phyloP scores from a whole-genome alignment of 2,888 invertebrate species.

The Tinea semifulvella region DNA sequence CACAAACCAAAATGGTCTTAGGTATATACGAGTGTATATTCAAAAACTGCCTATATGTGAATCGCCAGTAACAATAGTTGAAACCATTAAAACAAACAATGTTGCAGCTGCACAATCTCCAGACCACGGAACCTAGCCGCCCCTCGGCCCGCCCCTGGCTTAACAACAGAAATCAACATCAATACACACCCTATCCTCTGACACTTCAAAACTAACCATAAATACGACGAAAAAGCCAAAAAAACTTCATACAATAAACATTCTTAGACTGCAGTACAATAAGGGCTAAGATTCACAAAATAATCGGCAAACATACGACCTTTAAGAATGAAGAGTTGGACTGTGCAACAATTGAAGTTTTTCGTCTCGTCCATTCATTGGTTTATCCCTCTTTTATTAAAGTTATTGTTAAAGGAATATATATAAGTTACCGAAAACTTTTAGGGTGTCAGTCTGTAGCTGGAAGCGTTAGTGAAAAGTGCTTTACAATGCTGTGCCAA shows the following conservation, averaged over 20 bases:
- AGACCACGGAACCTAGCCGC: constrained; percentile 36
- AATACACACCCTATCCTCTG: constrained; percentile 63
- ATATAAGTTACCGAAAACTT: constrained; percentile 52
- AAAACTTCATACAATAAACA: constrained; percentile 22
- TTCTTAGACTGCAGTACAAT: too few relatives aligned
- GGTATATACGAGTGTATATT: background rate
- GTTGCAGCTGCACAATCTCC: constrained; percentile 49
- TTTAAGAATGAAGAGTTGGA: constrained; percentile 25
- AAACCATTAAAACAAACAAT: constrained; percentile 59
- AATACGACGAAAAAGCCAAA: constrained; percentile 25
- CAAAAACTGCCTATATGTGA: constrained; percentile 1
- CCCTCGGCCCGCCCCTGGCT: constrained; percentile 52
- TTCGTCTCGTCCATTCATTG: constrained; percentile 59
- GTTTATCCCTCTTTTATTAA: constrained; percentile 62
- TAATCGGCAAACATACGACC: background rate
- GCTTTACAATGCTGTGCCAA: constrained; percentile 42
- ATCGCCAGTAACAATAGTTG: constrained; percentile 46
- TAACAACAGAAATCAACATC: constrained; percentile 63
- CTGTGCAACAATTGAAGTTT: constrained; percentile 66
- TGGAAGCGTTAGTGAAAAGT: constrained; percentile 33
- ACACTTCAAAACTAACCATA: constrained; percentile 38
- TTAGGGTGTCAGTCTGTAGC: constrained; percentile 51
- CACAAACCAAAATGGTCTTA: too few relatives aligned
- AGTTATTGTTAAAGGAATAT: constrained; percentile 63
- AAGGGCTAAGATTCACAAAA: constrained; percentile 17